Base-by-base conservation (phyloP, 1,140 invertebrate genomes). In the Drosophila repletoides region DNA sequence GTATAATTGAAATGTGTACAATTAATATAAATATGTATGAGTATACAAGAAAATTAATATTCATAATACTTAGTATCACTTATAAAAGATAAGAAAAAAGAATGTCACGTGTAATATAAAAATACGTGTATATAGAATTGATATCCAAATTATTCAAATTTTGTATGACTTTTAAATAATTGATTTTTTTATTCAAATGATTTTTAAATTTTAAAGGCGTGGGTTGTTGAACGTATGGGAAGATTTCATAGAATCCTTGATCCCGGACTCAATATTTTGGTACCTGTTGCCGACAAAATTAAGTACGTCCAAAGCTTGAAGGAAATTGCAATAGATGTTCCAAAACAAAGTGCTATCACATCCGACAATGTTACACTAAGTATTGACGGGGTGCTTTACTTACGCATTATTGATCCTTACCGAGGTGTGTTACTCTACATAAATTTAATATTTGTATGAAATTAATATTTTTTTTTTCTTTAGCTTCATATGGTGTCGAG, bases 261-360 rank as follows among this genome's bases (percentile, higher is more conserved):
- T 40, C 98, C 98, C 29, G 99, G 99, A 4, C 91, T 99, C 2
- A 99, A 99, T 90, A 84, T 99, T 56, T 91, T 99, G 6, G 92
- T 98, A 64, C 99, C 99, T 3, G 91, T 99, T 67, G 91, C 99
- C 41, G 98, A 99, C 91, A 94, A 92, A 91, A 95, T 99, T 5
- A 98, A 96, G 92, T 99, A 99, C 93, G 98, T 99, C 12, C 99
- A 99, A 91, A 98, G 96, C 92, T 91, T 99, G 4, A 99, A 99
- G 91, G 99, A 99, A 96, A 97, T 99, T 65, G 98, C 98, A 0
- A 99, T 99, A 81, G 98, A 99, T 92, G 97, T 99, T 46, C 98
- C 99, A 0, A 96, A 99, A 90, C 99, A 99, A 91, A 97, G 96
- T 91, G 99, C 98, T 22, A 98, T 99, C 69, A 99, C 99, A 10